Conservation (phyloP, 2,888 invertebrate genomes). For the Drosophila recens region DNA sequence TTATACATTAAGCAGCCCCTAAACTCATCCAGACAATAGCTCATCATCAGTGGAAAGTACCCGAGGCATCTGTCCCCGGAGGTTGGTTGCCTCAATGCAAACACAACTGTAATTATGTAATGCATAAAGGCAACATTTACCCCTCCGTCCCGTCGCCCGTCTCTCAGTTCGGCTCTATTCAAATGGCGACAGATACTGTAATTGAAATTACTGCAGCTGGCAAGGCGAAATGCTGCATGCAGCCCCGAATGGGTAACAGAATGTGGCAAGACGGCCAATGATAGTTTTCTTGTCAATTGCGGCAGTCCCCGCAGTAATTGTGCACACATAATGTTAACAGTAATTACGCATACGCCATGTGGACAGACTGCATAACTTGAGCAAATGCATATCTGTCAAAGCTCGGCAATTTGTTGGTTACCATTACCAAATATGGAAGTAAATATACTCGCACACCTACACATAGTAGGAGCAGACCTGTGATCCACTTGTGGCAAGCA, state of each 20-base stretch:
- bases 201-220: constrained; percentile 67
- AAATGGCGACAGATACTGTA: constrained; percentile 65
- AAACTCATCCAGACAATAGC: constrained; percentile 58
- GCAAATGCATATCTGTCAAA: constrained; percentile 44
- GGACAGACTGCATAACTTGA: constrained; percentile 58
- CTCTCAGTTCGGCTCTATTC: constrained; percentile 21
- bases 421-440: constrained; percentile 31
- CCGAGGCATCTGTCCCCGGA: constrained; percentile 34
- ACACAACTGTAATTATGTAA: constrained; percentile 77
- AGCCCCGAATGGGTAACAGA: constrained; percentile 5
- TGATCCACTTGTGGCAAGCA: constrained; percentile 48
- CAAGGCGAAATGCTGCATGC: constrained; percentile 27
- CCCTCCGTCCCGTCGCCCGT: constrained; percentile 4
- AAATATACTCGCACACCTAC: background rate
- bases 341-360: constrained; percentile 67
- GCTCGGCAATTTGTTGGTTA: constrained; percentile 29
- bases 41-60: constrained; percentile 55
- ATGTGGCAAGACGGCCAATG: constrained; percentile 40
- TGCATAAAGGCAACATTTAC: constrained; percentile 73
- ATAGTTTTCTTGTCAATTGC: constrained; percentile 24
- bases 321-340: constrained; percentile 15
- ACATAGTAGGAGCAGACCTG: background rate
- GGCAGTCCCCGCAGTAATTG: constrained; percentile 7
- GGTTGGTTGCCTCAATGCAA: constrained; percentile 62
- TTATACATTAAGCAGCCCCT: constrained; percentile 10